Conservation (phyloP, 2,888 invertebrate species). For the Dryococelus australis region DNA sequence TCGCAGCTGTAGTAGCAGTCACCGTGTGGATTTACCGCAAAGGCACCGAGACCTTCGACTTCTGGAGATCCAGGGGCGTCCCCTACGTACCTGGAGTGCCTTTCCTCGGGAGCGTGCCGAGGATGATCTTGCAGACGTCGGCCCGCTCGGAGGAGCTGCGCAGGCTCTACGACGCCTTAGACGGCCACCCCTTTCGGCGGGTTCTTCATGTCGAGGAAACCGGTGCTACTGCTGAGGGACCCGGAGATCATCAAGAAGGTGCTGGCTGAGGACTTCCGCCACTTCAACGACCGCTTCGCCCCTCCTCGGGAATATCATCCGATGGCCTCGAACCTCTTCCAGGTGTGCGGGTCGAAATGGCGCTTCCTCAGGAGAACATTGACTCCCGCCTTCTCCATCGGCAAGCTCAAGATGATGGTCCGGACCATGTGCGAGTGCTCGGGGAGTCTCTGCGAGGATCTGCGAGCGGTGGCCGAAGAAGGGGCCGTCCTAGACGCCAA, state of each 20-base stretch:
- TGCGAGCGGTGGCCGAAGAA: neutral
- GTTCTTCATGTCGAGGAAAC: constrained; percentile 4
- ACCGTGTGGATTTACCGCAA: neutral
- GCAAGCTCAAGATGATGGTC: neutral
- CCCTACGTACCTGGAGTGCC: neutral
- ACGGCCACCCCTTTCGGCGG: constrained; percentile 32
- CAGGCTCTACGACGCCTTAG: neutral
- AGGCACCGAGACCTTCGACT: constrained; percentile 17
- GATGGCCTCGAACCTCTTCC: neutral
- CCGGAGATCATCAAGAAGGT: constrained; percentile 31
- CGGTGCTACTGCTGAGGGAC: constrained; percentile 33
- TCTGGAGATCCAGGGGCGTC: constrained; percentile 23
- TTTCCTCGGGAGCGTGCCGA: constrained; percentile 24
- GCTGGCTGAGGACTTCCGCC: neutral
- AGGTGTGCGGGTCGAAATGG: neutral
- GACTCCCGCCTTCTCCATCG: neutral
- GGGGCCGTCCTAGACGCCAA: neutral
- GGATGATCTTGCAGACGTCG: neutral
- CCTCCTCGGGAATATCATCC: neutral
- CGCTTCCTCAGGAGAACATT: neutral
- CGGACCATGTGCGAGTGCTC: neutral
- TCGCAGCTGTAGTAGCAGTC: neutral
- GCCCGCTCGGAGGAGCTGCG: neutral
- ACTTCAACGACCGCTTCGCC: constrained; percentile 5
- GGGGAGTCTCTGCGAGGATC: neutral